phyloP scores from a whole-genome alignment of 2,113 vertebrate genomes.

The Sinocyclocheilus rhinocerous region DNA sequence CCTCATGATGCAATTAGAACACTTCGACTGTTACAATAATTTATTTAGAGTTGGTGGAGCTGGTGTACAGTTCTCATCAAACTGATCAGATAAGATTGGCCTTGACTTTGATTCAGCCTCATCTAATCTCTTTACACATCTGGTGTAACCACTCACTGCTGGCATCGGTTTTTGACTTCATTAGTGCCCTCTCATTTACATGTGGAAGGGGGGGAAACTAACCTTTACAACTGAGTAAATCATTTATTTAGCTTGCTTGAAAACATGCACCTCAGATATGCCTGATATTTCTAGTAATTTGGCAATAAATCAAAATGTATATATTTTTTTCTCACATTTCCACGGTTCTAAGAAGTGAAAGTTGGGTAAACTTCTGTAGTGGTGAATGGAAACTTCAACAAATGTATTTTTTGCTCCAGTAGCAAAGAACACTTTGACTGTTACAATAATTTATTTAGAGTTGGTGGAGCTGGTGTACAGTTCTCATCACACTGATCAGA shows the following conservation, averaged over 20 bases:
- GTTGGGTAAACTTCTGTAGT: no score
- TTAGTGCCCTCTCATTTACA: constrained; percentile 40
- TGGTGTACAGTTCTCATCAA: constrained; percentile 25
- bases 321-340: no score
- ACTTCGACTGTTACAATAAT: constrained; percentile 45
- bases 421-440: constrained; percentile 20
- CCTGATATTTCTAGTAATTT: constrained; percentile 31
- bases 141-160: constrained; percentile 25
- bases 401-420: no score
- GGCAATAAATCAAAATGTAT: no score
- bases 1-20: constrained; percentile 48
- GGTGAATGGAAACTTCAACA: no score
- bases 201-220: neutral
- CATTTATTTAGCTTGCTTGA: constrained; percentile 12
- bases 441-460: constrained; percentile 48
- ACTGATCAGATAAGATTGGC: constrained; percentile 36
- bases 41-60: constrained; percentile 40
- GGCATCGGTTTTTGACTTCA: constrained; percentile 7
- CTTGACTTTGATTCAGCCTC: constrained; percentile 31
- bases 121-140: constrained; percentile 43
- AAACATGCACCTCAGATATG: neutral
- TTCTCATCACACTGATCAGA: constrained; percentile 34
- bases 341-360: no score
- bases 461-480: neutral
- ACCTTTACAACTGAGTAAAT: constrained; percentile 1